Percentiles rank a stretch among this genome's conserved stretches.
Conservation (phyloP, 2,797 vertebrate species). For the Tangara arthus region DNA sequence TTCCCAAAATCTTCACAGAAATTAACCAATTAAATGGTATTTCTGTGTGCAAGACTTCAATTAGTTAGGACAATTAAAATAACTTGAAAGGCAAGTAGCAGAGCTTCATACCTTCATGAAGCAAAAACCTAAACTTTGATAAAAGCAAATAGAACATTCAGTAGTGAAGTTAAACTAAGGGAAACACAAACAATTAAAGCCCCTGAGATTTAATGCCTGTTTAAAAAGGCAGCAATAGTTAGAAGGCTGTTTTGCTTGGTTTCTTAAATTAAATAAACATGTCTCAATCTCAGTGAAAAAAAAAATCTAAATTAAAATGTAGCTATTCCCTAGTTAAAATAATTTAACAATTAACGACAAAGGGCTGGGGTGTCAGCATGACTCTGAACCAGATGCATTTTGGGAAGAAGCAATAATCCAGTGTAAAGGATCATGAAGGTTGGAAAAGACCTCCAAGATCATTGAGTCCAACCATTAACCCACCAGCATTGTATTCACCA, state of each 20-base stretch:
- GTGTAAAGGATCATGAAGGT: not conserved
- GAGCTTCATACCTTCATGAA: constrained; percentile 33
- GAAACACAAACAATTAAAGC: not conserved
- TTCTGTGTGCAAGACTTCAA: constrained; percentile 31
- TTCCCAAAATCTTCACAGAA: not conserved
- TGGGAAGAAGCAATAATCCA: not conserved
- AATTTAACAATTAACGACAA: not conserved
- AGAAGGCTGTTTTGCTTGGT: not conserved
- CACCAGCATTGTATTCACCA: not conserved
- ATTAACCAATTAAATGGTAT: constrained; percentile 44
- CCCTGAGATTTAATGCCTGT: not conserved
- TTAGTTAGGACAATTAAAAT: constrained; percentile 64
- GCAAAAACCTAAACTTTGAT: not conserved
- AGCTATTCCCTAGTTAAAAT: not conserved
- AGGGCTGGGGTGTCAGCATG: not conserved
- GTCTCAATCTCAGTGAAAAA: not conserved
- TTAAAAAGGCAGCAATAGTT: not conserved
- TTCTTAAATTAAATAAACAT: not conserved
- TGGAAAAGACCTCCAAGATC: not conserved
- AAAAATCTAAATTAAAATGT: not conserved
- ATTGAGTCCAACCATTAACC: not conserved
- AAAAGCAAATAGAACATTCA: constrained; percentile 9
- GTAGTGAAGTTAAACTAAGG: not conserved
- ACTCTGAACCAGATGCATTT: not conserved
- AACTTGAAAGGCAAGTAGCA: constrained; percentile 27